Evolutionary conservation across 2,797 vertebrate species (phyloP).

Genomic region (Fratercula arctica): DNA sequence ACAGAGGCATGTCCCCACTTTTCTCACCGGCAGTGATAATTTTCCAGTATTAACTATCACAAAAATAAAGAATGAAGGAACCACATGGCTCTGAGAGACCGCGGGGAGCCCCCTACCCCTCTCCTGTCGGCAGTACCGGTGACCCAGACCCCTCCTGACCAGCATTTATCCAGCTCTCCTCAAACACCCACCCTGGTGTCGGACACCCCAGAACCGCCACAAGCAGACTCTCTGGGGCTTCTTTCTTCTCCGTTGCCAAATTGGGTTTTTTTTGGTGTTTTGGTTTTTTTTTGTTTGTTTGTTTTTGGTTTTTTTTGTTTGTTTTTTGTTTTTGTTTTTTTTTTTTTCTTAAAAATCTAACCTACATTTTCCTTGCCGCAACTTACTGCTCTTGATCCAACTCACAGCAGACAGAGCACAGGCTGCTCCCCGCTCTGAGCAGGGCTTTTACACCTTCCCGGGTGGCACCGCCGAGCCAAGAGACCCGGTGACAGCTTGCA

Average conservation of each 20-base stretch:
- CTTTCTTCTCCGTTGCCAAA: neutral
- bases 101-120: accelerated
- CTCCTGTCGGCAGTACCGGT: neutral
- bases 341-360: neutral
- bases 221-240: neutral
- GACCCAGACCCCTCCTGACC: neutral
- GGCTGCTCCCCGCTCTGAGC: neutral
- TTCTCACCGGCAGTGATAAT: neutral
- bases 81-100: neutral
- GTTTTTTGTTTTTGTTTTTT: neutral
- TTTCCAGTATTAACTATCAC: neutral
- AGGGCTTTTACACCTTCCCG: neutral
- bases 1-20: neutral
- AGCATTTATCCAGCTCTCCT: neutral
- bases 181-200: neutral
- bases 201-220: neutral
- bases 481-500: neutral
- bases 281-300: too few relatives aligned
- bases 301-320: too few relatives aligned
- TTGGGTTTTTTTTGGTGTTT: too few relatives aligned
- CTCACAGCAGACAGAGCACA: neutral
- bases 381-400: neutral
- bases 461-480: neutral
- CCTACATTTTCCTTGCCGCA: neutral
- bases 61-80: neutral